phyloP scores from a whole-genome alignment of 2,113 vertebrate genomes.

The Psophia crepitans region DNA sequence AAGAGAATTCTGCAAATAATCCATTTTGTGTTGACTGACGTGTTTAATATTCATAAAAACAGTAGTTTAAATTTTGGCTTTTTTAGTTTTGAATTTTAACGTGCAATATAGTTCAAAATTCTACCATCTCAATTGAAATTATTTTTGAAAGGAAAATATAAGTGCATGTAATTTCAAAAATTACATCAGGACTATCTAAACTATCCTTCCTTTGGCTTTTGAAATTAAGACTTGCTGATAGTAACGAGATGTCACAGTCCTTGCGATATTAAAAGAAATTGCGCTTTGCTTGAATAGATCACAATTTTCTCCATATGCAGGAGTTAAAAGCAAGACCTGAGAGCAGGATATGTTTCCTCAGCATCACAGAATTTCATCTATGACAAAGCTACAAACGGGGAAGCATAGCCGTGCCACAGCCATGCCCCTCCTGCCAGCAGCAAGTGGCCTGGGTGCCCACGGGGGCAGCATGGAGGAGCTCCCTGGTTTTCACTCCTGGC shows the following conservation, averaged over 20 bases:
- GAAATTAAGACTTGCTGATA: not conserved
- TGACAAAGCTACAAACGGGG: too few relatives aligned
- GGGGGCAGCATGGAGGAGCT: rapidly evolving
- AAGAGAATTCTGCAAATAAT: not conserved
- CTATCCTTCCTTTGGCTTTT: not conserved
- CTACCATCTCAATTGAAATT: not conserved
- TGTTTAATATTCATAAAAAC: not conserved
- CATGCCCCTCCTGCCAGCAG: rapidly evolving
- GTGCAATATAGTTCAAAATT: not conserved
- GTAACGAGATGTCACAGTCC: not conserved
- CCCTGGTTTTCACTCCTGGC: rapidly evolving
- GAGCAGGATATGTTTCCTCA: not conserved
- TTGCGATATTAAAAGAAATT: not conserved
- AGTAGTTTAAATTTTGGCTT: not conserved
- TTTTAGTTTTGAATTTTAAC: not conserved
- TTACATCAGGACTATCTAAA: not conserved
- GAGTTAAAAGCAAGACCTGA: not conserved
- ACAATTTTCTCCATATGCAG: not conserved
- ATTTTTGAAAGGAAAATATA: not conserved
- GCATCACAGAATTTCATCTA: rapidly evolving
- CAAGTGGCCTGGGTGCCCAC: not conserved
- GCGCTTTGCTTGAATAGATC: not conserved
- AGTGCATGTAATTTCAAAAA: not conserved
- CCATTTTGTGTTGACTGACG: not conserved
- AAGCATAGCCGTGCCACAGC: not conserved